Percentiles rank a stretch among this genome's conserved stretches.
These are phyloP conservation scores for Stenodera caucasica DNA, from an alignment of 2,888 invertebrate species.

Conservation along the genomic window DNA sequence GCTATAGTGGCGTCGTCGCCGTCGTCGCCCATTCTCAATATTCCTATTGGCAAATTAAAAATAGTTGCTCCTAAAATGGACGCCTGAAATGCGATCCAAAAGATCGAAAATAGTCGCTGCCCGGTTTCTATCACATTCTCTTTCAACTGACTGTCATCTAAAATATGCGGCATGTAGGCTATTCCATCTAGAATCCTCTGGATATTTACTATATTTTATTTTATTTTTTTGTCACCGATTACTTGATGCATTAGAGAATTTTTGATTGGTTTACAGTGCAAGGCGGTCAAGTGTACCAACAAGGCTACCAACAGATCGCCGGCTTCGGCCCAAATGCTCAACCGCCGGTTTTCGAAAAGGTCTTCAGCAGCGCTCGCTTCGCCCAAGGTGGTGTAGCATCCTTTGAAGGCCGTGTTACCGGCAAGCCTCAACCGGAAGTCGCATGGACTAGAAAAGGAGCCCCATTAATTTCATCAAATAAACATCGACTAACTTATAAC, in stretches of 20 bases:
- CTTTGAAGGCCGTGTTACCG: conserved; percentile 89
- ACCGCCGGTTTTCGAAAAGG: conserved; percentile 94
- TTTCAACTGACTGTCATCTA: conserved; percentile 41
- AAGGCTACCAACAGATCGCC: conserved; percentile 55
- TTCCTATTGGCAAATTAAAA: conserved; percentile 54
- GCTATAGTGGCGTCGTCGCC: conserved; percentile 27
- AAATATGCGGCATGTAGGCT: conserved; percentile 40
- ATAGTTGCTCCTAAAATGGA: conserved; percentile 68
- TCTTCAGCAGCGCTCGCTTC: conserved; percentile 92
- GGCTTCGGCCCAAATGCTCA: conserved; percentile 74
- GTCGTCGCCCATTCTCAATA: conserved; percentile 1
- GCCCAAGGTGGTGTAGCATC: conserved; percentile 92
- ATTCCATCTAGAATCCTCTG: conserved; percentile 21
- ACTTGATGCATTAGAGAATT: not conserved
- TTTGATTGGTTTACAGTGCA: conserved; percentile 40
- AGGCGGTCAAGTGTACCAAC: conserved; percentile 60
- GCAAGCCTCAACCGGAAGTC: conserved; percentile 89
- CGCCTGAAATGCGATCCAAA: conserved; percentile 65
- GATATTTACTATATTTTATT: conserved; percentile 23
- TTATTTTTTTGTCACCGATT: too few relatives aligned
- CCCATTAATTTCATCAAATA: conserved; percentile 79
- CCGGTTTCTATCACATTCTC: conserved; percentile 47
- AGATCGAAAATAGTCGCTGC: conserved; percentile 60
- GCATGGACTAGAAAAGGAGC: conserved; percentile 88
- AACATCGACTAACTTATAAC: conserved; percentile 89